Evolutionary conservation across 2,888 invertebrate genomes (phyloP).

Genomic region (Eupeodes luniger): DNA sequence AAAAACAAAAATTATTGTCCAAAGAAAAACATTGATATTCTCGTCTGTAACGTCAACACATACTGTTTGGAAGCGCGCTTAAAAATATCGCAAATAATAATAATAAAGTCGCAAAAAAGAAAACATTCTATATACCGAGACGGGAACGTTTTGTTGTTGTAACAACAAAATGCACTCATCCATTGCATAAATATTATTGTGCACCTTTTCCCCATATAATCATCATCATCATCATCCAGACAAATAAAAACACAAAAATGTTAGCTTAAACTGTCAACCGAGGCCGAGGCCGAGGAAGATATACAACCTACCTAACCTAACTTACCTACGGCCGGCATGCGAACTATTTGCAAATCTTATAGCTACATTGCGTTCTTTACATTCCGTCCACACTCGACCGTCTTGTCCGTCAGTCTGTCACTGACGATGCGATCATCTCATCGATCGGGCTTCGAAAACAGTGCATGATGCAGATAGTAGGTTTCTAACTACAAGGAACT

Average conservation of each 20-base stretch:
- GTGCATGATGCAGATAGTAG: background rate
- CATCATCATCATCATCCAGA: constrained; percentile 63
- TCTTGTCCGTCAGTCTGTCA: no score
- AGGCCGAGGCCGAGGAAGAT: constrained; percentile 67
- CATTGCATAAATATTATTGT: constrained; percentile 74
- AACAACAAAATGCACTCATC: constrained; percentile 75
- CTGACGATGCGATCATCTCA: background rate
- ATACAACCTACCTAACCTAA: background rate
- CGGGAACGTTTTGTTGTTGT: constrained; percentile 52
- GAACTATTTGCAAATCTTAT: constrained; percentile 59
- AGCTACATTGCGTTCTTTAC: constrained; percentile 31
- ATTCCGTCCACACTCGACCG: constrained; percentile 62
- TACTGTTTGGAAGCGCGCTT: constrained; percentile 66
- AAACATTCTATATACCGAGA: background rate
- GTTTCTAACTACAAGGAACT: constrained; percentile 2
- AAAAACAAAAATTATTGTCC: constrained; percentile 56
- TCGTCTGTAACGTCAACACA: background rate
- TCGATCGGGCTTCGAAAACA: background rate
- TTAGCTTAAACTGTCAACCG: constrained; percentile 75
- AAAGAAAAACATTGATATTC: constrained; percentile 59
- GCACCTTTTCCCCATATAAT: constrained; percentile 58
- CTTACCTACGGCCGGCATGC: constrained; percentile 11
- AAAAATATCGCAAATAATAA: constrained; percentile 40
- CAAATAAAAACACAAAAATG: constrained; percentile 61
- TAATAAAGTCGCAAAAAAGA: constrained; percentile 13